Percentiles rank a stretch among this genome's conserved stretches.
Evolutionary conservation across 2,888 invertebrate species (phyloP).

Genomic region (Fragum fragum): DNA sequence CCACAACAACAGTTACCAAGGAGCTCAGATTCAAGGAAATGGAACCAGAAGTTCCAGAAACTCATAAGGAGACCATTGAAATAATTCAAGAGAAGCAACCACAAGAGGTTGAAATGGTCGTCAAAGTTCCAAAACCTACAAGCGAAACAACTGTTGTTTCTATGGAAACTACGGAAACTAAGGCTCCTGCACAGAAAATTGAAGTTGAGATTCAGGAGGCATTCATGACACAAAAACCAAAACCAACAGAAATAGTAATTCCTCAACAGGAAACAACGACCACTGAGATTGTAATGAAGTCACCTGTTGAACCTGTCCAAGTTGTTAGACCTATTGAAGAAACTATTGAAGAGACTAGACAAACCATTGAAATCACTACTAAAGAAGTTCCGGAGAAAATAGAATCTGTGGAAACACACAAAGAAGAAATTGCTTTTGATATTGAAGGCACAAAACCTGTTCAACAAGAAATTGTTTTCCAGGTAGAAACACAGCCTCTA

Average conservation of each 20-base stretch:
- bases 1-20: slow-evolving; percentile 74
- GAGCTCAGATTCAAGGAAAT: slow-evolving; percentile 74
- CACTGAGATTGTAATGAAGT: slow-evolving; percentile 67
- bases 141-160: slow-evolving; percentile 66
- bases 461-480: slow-evolving; percentile 56
- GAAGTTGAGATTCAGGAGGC: slow-evolving; percentile 82
- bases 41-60: slow-evolving; percentile 64
- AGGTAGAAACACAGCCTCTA: slow-evolving; percentile 45
- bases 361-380: slow-evolving; percentile 68
- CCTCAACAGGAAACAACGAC: slow-evolving; percentile 71
- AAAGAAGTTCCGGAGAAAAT: slow-evolving; percentile 31
- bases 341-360: slow-evolving; percentile 74
- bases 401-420: slow-evolving; percentile 35
- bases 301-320: slow-evolving; percentile 59
- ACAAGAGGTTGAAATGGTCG: slow-evolving; percentile 72
- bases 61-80: slow-evolving; percentile 82
- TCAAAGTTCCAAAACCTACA: slow-evolving; percentile 67
- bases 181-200: slow-evolving; percentile 75
- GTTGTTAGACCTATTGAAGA: slow-evolving; percentile 75
- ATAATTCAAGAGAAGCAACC: slow-evolving; percentile 77
- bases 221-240: slow-evolving; percentile 74
- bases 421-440: slow-evolving; percentile 47
- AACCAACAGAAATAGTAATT: slow-evolving; percentile 76
- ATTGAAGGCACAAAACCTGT: slow-evolving; percentile 47
- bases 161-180: slow-evolving; percentile 64